These are phyloP conservation scores for Cydia strobilella DNA, from an alignment of 1,140 invertebrate genomes.

Conservation along the genomic window DNA sequence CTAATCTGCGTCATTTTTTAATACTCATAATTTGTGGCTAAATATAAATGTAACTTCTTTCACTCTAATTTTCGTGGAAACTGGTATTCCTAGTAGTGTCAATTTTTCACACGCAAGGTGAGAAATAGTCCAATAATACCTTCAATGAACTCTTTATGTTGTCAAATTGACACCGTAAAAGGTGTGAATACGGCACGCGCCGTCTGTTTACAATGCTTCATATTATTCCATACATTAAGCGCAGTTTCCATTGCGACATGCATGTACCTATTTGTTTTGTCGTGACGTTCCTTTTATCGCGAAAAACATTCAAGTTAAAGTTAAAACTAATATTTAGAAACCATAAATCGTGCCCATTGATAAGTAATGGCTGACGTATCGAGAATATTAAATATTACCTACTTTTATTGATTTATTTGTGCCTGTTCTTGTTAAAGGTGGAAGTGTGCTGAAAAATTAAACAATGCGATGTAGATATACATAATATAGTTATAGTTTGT, in stretches of 20 bases:
- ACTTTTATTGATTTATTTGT: not conserved
- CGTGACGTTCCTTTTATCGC: slow-evolving; percentile 23
- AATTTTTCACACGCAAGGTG: not conserved
- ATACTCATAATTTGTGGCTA: too few species aligned
- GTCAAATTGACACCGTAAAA: not conserved
- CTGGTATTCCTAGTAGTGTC: too few species aligned
- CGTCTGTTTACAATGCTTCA: not conserved
- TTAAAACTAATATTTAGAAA: slow-evolving; percentile 24
- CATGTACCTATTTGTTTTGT: slow-evolving; percentile 15
- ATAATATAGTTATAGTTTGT: too few species aligned
- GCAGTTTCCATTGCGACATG: not conserved
- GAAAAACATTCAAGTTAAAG: not conserved
- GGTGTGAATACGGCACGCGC: slow-evolving; percentile 1
- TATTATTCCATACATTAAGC: slow-evolving; percentile 7
- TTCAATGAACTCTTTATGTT: not conserved
- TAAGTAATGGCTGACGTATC: slow-evolving; percentile 21
- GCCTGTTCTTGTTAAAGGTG: not conserved
- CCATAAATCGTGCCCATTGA: slow-evolving; percentile 24
- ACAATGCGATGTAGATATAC: not conserved
- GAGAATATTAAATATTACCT: not conserved
- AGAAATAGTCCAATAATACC: not conserved
- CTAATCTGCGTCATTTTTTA: too few species aligned
- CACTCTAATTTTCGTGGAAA: too few species aligned
- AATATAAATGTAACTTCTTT: too few species aligned
- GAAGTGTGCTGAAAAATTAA: not conserved